Evolutionary conservation across 2,113 vertebrate genomes (phyloP), one percentile per base, ranked within the genome.

Genomic region (Merops nubicus): DNA sequence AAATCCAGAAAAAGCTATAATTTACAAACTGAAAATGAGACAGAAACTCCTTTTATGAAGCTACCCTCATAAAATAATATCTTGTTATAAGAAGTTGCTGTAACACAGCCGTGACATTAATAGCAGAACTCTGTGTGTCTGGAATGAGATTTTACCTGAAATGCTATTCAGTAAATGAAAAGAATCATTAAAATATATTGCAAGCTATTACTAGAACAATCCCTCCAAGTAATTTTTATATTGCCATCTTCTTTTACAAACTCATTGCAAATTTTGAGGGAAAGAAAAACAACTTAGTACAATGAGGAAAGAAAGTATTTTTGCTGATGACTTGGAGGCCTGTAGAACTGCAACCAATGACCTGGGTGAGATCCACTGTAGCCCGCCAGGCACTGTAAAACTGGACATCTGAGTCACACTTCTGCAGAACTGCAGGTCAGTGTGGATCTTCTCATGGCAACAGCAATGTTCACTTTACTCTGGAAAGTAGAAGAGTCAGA

Each of bases 121-220:
- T 74, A 97, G 92, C 93, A 94, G 78, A 95, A 97, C 48, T 94
- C 48, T 59, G 31, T 97, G 65, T 87, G 76, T 91, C 94, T 96
- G 54, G 19, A 97, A 94, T 94, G 67, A 93, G 56, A 85, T 87
- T 96, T 95, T 89, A 88, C 87, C 86, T 94, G 68, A 93, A 96
- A 97, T 92, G 88, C 87, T 96, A 92, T 89, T 85, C 92, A 83
- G 85, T 94, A 97, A 98, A 97, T 95, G 53, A 97, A 98, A 98
- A 97, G 69, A 96, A 92, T 87, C 88, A 94, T 98, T 96, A 97
- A 97, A 97, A 95, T 95, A 82, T 56, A 85, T 90, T 97, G 78
- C 89, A 88, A 93, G 38, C 7, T 91, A 93, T 95, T 97, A 89
- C 92, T 94, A 74, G 72, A 94, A 96, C 90, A 97, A 97, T 89